These are phyloP conservation scores for Lipophrys pholis DNA, from an alignment of 2,113 vertebrate genomes.

Conservation along the genomic window DNA sequence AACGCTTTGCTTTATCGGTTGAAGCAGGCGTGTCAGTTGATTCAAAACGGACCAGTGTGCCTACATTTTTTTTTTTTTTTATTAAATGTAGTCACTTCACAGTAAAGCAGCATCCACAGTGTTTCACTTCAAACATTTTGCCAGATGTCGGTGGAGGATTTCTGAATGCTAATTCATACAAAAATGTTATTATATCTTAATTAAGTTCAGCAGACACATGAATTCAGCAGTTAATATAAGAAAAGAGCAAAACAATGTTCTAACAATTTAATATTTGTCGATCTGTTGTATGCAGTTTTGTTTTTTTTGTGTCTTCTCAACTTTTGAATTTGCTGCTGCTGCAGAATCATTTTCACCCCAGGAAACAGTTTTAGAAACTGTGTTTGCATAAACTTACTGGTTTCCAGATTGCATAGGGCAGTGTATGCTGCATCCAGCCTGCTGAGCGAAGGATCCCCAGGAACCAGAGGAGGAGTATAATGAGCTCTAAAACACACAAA, in stretches of 20 bases:
- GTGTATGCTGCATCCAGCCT: conserved; percentile 77
- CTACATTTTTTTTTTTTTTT: neutral
- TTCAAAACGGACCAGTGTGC: neutral
- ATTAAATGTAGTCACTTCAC: neutral
- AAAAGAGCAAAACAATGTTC: too few species aligned
- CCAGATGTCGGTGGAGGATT: neutral
- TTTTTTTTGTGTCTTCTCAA: neutral
- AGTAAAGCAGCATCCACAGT: neutral
- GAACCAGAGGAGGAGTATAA: conserved; percentile 71
- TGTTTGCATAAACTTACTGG: conserved; percentile 76
- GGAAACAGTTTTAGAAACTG: neutral
- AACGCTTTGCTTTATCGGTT: too few species aligned
- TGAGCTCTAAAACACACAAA: conserved; percentile 73
- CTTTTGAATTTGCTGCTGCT: neutral
- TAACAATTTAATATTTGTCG: too few species aligned
- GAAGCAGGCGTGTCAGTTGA: too few species aligned
- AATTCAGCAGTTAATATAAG: too few species aligned
- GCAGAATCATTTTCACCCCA: neutral
- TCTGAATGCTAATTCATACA: neutral
- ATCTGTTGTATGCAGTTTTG: too few species aligned
- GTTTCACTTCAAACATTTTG: neutral
- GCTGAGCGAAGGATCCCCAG: conserved; percentile 77
- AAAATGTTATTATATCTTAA: too few species aligned
- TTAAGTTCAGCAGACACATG: too few species aligned
- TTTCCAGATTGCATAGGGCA: conserved; percentile 86